Evolutionary conservation across 2,888 invertebrate species (phyloP).

Genomic region (Rhagium mordax): DNA sequence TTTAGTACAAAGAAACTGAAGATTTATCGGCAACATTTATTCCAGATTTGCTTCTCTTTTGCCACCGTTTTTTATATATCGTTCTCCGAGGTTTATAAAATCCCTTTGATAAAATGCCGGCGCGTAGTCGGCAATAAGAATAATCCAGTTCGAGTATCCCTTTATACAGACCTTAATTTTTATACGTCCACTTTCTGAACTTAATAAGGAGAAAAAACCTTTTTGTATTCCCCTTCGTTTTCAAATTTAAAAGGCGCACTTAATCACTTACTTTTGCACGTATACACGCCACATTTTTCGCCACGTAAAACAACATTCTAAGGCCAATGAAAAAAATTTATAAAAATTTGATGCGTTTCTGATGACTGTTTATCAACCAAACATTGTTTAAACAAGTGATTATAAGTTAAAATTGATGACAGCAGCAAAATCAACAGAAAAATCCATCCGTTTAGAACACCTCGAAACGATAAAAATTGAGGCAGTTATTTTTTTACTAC

Average conservation of each 20-base stretch:
- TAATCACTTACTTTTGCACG: neutral
- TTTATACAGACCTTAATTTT: neutral
- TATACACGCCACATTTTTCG: neutral
- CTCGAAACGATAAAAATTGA: too few relatives aligned
- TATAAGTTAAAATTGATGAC: too few relatives aligned
- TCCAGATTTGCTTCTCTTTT: constrained; percentile 22
- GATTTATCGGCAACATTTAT: constrained; percentile 36
- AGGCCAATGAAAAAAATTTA: too few relatives aligned
- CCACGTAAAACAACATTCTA: neutral
- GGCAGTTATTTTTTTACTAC: too few relatives aligned
- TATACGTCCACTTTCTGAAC: neutral
- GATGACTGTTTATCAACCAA: too few relatives aligned
- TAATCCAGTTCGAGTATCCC: neutral
- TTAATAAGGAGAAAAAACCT: neutral
- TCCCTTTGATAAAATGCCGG: neutral
- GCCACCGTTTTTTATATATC: neutral
- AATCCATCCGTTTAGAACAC: too few relatives aligned
- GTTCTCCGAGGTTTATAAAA: constrained; percentile 4
- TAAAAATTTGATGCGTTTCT: too few relatives aligned
- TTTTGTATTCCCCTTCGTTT: neutral
- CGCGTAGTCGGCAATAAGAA: neutral
- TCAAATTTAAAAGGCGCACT: neutral
- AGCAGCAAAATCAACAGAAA: too few relatives aligned
- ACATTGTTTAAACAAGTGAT: too few relatives aligned
- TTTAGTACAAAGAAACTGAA: constrained; percentile 19